These are phyloP conservation scores for Eristalis arbustorum DNA, from an alignment of 2,888 invertebrate species.

Conservation along the genomic window DNA sequence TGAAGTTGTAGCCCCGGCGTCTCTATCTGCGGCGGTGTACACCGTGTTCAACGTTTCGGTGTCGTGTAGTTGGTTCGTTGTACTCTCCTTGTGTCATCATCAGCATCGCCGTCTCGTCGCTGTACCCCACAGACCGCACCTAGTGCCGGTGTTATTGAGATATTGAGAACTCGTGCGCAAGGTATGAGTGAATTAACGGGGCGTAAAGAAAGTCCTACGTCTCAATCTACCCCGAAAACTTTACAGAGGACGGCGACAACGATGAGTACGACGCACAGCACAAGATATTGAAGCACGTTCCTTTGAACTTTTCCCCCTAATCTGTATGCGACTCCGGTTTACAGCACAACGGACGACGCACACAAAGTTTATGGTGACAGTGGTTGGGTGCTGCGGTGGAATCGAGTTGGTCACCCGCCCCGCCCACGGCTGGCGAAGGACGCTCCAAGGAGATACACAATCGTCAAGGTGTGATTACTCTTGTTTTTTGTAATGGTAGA, in stretches of 20 bases:
- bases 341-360: constrained; percentile 39
- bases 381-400: constrained; percentile 20
- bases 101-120: constrained; percentile 38
- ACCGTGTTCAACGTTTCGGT: constrained; percentile 19
- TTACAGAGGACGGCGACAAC: constrained; percentile 14
- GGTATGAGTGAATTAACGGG: constrained; percentile 63
- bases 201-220: constrained; percentile 50
- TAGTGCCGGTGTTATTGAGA: constrained; percentile 54
- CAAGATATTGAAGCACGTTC: constrained; percentile 64
- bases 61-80: constrained; percentile 43
- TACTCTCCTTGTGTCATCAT: constrained; percentile 38
- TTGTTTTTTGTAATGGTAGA: constrained; percentile 43
- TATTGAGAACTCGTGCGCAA: constrained; percentile 62
- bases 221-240: constrained; percentile 50
- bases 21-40: constrained; percentile 36
- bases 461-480: constrained; percentile 59
- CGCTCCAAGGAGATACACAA: constrained; percentile 15
- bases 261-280: constrained; percentile 30
- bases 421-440: background rate
- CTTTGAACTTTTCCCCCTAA: constrained; percentile 62
- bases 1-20: constrained; percentile 27
- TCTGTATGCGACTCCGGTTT: constrained; percentile 64
- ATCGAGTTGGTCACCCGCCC: constrained; percentile 24
- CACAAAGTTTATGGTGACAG: constrained; percentile 30
- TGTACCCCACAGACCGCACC: constrained; percentile 19